Evolutionary conservation across 2,888 invertebrate species (phyloP), one percentile per base, ranked within the genome.

Genomic region (Sericinus montela): DNA sequence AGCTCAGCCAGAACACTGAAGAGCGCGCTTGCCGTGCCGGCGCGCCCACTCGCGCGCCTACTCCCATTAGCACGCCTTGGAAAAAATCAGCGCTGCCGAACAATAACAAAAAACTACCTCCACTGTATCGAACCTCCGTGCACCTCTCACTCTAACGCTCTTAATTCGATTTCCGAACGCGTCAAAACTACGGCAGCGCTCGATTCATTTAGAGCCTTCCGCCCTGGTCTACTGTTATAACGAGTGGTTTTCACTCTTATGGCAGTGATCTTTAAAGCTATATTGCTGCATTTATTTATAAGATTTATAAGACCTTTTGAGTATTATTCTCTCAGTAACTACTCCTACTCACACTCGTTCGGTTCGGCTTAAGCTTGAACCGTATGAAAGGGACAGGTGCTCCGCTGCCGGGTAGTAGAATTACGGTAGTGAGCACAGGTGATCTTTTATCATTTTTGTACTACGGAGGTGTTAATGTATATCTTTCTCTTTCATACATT

Each of bases 341-440:
- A 87, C 85, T 83, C 84, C 87, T 86, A 86, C 85, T 87, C 86
- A 83, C 87, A 86, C 88, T 88, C 87, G 76, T 80, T 80, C 75
- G 78, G 74, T 80, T 86, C 82, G 59, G 84, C 80, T 67, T 86
- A 81, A 82, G 88, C 89, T 77, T 89, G 78, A 82, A 84, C 72
- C 67, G 83, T 74, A 81, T 69, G 89, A 89, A 85, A 88, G 87
- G 86, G 89, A 89, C 87, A 85, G 88, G 84, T 86, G 87, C 81
- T 80, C 75, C 83, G 84, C 81, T 78, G 79, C 72, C 68, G 69
- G 77, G 79, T 80, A 76, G 80, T 80, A 80, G 78, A 84, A 87
- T 89, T 87, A 85, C 88, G 77, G 89, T 87, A 88, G 89, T 88
- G 84, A 89, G 81, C 89, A 89, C 85, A 86, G 86, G 85, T 88